Conservation (phyloP, 2,888 invertebrate genomes). For the Cloeon dipterum region DNA sequence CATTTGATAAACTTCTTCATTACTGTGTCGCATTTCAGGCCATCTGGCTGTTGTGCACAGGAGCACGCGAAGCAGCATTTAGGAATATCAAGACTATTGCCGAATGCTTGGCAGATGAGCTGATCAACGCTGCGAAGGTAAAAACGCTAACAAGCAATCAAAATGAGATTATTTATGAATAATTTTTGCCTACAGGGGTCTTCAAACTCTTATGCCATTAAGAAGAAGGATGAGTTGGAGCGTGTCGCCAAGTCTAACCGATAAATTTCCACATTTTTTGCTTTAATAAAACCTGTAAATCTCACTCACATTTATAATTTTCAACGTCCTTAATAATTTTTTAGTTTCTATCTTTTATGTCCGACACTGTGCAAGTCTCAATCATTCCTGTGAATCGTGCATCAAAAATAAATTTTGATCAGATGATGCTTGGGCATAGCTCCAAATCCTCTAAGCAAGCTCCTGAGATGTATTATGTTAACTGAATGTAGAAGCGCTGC, state of each 20-base stretch:
- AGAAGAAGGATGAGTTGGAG: slow-evolving; percentile 99
- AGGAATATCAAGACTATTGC: slow-evolving; percentile 99
- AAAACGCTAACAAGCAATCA: neutral
- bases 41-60: slow-evolving; percentile 97
- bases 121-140: slow-evolving; percentile 97
- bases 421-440: no score
- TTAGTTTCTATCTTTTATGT: no score
- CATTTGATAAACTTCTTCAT: neutral
- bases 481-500: no score
- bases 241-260: slow-evolving; percentile 99
- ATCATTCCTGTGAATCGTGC: no score
- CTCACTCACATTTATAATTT: no score
- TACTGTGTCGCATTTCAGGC: slow-evolving; percentile 25
- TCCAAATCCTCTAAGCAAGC: no score
- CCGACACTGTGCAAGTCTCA: no score
- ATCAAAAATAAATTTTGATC: no score
- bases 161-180: no score
- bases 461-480: no score
- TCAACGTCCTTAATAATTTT: no score
- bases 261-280: slow-evolving; percentile 36
- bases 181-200: slow-evolving; percentile 79
- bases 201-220: slow-evolving; percentile 98
- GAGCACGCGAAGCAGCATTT: slow-evolving; percentile 97
- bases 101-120: slow-evolving; percentile 97
- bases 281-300: slow-evolving; percentile 2